Evolutionary conservation across 2,888 invertebrate species (phyloP).

Genomic region (Buathra laborator): DNA sequence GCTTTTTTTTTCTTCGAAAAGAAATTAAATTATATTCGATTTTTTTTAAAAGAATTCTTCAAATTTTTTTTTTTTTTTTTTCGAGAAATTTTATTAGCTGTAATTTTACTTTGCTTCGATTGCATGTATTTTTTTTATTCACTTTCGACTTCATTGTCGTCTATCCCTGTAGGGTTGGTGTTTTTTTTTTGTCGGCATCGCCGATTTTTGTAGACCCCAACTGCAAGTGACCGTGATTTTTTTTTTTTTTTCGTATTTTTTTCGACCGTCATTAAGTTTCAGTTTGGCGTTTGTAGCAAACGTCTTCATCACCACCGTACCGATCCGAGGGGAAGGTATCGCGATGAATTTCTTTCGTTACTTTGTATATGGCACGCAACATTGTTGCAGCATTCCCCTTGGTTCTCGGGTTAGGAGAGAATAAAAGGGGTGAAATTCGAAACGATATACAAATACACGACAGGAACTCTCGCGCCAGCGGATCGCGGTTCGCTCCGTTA

Average conservation of each 20-base stretch:
- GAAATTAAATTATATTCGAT: background rate
- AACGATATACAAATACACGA: slow-evolving; percentile 18
- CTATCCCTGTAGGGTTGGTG: background rate
- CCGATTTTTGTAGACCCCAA: too few species aligned
- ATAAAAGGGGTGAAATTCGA: slow-evolving; percentile 38
- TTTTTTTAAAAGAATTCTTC: background rate
- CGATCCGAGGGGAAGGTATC: slow-evolving; percentile 47
- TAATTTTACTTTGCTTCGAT: background rate
- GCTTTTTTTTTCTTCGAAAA: background rate
- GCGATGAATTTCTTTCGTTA: slow-evolving; percentile 60
- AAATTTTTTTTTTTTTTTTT: background rate
- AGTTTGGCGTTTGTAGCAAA: slow-evolving; percentile 66
- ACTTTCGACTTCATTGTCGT: too few species aligned
- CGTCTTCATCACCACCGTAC: slow-evolving; percentile 73
- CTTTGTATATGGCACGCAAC: slow-evolving; percentile 62
- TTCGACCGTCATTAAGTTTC: slow-evolving; percentile 75
- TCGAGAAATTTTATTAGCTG: background rate
- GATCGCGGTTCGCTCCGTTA: slow-evolving; percentile 21
- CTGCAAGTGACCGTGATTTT: too few species aligned
- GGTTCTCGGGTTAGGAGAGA: background rate
- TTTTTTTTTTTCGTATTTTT: background rate
- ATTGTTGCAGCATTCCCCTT: slow-evolving; percentile 65
- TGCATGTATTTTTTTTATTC: too few species aligned
- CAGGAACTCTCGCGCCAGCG: slow-evolving; percentile 39
- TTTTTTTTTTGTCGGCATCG: too few species aligned